Percentiles rank a stretch among this genome's conserved stretches.
Evolutionary conservation across 1,140 invertebrate species (phyloP).

Genomic region (Drosophila kanapiae): DNA sequence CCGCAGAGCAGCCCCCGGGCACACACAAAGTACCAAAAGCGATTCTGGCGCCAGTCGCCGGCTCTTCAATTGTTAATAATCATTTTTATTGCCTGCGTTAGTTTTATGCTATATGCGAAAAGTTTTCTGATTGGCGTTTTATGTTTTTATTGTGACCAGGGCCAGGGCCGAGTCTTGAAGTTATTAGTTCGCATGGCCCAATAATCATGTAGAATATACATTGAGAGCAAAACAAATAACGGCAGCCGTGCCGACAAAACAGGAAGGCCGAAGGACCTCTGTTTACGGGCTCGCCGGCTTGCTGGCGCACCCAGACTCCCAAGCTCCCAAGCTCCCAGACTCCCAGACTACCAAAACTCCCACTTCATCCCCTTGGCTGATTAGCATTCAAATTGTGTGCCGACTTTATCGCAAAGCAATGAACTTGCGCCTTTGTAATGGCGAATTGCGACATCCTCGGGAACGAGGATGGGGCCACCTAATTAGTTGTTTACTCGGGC

Average conservation of each 20-base stretch:
- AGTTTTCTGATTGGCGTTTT: constrained; percentile 79
- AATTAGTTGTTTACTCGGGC: constrained; percentile 80
- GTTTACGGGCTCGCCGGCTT: constrained; percentile 30
- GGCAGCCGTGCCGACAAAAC: constrained; percentile 37
- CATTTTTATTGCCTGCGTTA: constrained; percentile 81
- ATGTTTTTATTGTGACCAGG: constrained; percentile 78
- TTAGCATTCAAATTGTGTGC: constrained; percentile 84
- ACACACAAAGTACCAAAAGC: constrained; percentile 44
- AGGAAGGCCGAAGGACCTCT: constrained; percentile 42
- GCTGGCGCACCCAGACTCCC: not conserved
- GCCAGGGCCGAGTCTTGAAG: constrained; percentile 51
- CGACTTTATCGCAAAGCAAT: constrained; percentile 82
- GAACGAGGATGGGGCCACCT: constrained; percentile 34
- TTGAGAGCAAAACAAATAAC: constrained; percentile 49
- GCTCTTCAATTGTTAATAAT: constrained; percentile 84
- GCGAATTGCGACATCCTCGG: constrained; percentile 41
- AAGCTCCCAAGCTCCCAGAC: not conserved
- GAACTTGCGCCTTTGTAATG: constrained; percentile 79
- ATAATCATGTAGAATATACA: constrained; percentile 72
- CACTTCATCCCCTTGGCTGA: constrained; percentile 40
- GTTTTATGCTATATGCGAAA: constrained; percentile 81
- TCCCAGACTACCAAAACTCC: too few species aligned
- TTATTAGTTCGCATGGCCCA: constrained; percentile 79
- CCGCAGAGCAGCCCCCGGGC: constrained; percentile 14
- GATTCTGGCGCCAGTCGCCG: constrained; percentile 71